Evolutionary conservation across 2,888 invertebrate species (phyloP).

Genomic region (Macaria liturata): DNA sequence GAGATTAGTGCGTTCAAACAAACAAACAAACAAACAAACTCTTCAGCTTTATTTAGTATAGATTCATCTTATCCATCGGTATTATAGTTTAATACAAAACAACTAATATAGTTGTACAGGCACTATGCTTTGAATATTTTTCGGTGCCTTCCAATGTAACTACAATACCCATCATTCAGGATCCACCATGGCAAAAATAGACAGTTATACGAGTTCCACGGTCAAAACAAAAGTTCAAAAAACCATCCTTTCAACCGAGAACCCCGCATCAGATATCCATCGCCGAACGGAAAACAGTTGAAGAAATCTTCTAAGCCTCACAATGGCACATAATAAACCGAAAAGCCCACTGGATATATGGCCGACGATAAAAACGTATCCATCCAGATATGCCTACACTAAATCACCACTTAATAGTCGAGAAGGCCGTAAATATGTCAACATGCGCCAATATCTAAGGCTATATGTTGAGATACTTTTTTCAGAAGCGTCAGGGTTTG

Average conservation of each 20-base stretch:
- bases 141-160: too few species aligned
- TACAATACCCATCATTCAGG: too few species aligned
- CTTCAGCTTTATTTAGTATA: too few species aligned
- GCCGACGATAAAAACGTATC: constrained; percentile 80
- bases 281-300: constrained; percentile 26
- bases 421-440: constrained; percentile 81
- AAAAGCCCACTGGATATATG: constrained; percentile 73
- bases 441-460: constrained; percentile 79
- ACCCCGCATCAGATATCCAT: constrained; percentile 33
- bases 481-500: constrained; percentile 37
- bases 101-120: too few species aligned
- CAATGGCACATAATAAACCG: constrained; percentile 73
- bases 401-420: constrained; percentile 82
- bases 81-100: too few species aligned
- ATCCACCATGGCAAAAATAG: too few species aligned
- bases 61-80: too few species aligned
- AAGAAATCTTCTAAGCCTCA: constrained; percentile 37
- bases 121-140: too few species aligned
- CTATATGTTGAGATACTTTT: constrained; percentile 62
- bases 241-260: constrained; percentile 3
- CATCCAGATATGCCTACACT: constrained; percentile 79
- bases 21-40: too few species aligned
- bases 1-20: too few species aligned
- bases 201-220: too few species aligned
- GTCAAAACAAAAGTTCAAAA: too few species aligned